Percentiles rank a stretch among this genome's conserved stretches.
Conservation (phyloP, 2,797 vertebrate genomes). For the Acipenser oxyrinchus region DNA sequence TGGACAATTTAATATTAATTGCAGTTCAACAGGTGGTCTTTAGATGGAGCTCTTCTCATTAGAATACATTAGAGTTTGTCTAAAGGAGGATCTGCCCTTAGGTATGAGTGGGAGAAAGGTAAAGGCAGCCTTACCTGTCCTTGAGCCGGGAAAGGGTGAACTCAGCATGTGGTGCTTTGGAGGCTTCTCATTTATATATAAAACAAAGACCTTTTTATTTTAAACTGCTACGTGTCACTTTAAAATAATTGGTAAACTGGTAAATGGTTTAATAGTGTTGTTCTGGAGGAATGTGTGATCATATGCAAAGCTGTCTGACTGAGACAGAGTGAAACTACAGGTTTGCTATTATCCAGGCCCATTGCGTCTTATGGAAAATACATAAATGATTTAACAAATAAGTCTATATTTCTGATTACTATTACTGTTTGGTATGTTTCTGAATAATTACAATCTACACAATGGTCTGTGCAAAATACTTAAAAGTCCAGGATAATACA, state of each 20-base stretch:
- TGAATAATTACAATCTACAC: no score
- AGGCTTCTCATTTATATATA: conserved; percentile 27
- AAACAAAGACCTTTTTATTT: conserved; percentile 62
- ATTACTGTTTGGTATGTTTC: no score
- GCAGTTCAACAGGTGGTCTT: conserved; percentile 70
- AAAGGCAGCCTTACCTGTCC: conserved; percentile 56
- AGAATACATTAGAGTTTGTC: conserved; percentile 52
- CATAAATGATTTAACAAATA: no score
- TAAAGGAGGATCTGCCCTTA: conserved; percentile 33
- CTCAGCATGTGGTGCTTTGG: conserved; percentile 46
- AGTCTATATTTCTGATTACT: no score
- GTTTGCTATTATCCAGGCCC: conserved; percentile 24
- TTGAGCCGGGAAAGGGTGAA: conserved; percentile 48
- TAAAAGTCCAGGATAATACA: no score
- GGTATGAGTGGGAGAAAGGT: conserved; percentile 18
- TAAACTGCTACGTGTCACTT: conserved; percentile 54
- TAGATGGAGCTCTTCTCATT: conserved; percentile 76
- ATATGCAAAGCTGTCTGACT: conserved; percentile 33
- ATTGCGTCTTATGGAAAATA: no score
- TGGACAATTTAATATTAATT: conserved; percentile 28
- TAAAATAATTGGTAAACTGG: conserved; percentile 50
- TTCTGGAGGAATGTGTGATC: no score
- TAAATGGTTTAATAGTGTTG: conserved; percentile 41
- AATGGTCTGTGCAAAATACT: no score
- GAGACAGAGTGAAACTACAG: conserved; percentile 52